Conservation (phyloP, 2,797 vertebrate species). For the Nannoperca australis region DNA sequence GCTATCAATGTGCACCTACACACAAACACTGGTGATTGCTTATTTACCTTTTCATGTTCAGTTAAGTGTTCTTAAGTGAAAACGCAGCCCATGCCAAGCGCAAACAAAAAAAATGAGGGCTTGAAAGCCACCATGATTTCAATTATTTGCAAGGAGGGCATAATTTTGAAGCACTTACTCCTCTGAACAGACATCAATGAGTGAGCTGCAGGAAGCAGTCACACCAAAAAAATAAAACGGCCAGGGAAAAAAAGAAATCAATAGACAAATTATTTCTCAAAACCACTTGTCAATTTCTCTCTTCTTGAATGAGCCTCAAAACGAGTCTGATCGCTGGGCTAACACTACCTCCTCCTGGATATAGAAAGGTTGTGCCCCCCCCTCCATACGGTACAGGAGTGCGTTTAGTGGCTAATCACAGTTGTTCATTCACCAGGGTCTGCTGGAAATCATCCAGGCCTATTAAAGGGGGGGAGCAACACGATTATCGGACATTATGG, state of each 20-base stretch:
- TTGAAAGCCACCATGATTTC: slow-evolving; percentile 63
- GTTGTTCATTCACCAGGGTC: slow-evolving; percentile 46
- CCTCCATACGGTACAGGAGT: slow-evolving; percentile 6
- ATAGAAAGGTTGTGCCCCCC: slow-evolving; percentile 1
- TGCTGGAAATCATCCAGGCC: slow-evolving; percentile 54
- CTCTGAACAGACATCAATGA: slow-evolving; percentile 65
- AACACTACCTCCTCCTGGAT: slow-evolving; percentile 35
- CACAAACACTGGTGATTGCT: slow-evolving; percentile 41
- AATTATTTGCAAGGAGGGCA: slow-evolving; percentile 68
- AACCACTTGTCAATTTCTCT: slow-evolving; percentile 52
- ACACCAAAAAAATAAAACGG: slow-evolving; percentile 48
- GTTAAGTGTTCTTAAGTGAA: slow-evolving; percentile 42
- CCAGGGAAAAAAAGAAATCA: slow-evolving; percentile 42
- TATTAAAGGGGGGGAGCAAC: slow-evolving; percentile 47
- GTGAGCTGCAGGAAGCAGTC: slow-evolving; percentile 56
- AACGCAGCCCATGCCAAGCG: slow-evolving; percentile 27
- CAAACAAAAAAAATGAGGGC: slow-evolving; percentile 50
- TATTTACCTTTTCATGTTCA: slow-evolving; percentile 53
- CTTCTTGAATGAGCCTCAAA: slow-evolving; percentile 44
- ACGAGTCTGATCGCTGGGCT: slow-evolving; percentile 49
- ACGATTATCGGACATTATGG: slow-evolving; percentile 61
- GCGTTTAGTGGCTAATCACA: slow-evolving; percentile 57
- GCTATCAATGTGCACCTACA: slow-evolving; percentile 29
- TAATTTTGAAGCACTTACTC: slow-evolving; percentile 67
- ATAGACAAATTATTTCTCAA: slow-evolving; percentile 66